A percentile compares a stretch with the other conserved stretches of the same genome.
Conservation (phyloP, 2,888 invertebrate species). For the Parascotia fuliginaria region DNA sequence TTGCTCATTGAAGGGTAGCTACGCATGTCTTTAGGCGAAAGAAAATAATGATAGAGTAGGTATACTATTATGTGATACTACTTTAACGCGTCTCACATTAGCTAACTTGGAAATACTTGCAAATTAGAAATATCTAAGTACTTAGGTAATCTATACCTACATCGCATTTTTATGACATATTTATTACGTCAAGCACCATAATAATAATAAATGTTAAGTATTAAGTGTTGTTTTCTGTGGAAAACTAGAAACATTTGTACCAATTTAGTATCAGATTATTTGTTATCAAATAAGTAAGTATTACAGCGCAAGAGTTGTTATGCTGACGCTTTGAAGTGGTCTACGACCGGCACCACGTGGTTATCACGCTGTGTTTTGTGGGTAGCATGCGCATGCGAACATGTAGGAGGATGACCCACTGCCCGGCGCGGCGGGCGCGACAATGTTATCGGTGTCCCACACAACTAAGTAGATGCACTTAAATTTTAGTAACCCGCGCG, state of each 20-base stretch:
- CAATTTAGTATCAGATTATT: not conserved
- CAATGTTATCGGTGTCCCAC: conserved; percentile 41
- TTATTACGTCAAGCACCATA: not conserved
- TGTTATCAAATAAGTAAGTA: not conserved
- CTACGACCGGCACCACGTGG: conserved; percentile 13
- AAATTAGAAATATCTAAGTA: no score
- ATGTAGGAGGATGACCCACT: not conserved
- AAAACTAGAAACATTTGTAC: no score
- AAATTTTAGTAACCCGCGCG: conserved; percentile 1
- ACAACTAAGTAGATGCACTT: conserved; percentile 9
- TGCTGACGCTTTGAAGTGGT: conserved; percentile 13
- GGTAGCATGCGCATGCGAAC: conserved; percentile 6
- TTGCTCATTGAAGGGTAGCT: no score
- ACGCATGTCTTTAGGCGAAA: no score
- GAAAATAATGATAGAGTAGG: no score
- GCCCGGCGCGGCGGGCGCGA: conserved; percentile 7
- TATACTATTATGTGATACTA: no score
- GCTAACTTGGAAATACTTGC: no score
- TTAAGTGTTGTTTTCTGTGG: no score
- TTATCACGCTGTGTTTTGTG: conserved; percentile 17
- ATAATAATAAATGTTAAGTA: no score
- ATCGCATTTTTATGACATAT: no score
- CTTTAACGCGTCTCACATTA: no score
- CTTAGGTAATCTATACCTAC: no score
- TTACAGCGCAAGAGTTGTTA: conserved; percentile 9